Conservation (phyloP, 2,797 vertebrate genomes). For the Oreochromis mossambicus region DNA sequence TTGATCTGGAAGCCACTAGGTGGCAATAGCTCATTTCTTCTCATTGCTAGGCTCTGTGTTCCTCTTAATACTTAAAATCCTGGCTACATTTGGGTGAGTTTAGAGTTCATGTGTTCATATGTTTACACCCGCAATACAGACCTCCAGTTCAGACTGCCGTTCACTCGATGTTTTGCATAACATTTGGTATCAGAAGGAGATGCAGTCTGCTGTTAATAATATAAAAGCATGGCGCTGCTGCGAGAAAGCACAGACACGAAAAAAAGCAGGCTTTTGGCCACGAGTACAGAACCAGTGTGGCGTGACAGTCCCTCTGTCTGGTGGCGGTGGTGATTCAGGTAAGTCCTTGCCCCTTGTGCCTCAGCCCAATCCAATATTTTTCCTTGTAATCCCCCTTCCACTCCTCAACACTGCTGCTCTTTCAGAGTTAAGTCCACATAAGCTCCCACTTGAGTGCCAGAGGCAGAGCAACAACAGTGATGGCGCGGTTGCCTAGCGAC, state of each 20-base stretch:
- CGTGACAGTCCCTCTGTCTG: constrained; percentile 3
- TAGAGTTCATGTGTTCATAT: background rate
- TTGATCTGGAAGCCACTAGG: constrained; percentile 37
- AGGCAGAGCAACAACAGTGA: constrained; percentile 66
- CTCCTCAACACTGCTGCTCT: constrained; percentile 71
- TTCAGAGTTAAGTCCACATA: constrained; percentile 76
- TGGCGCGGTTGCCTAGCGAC: constrained; percentile 77
- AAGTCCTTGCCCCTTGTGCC: constrained; percentile 45
- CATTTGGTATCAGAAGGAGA: background rate
- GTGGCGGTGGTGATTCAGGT: constrained; percentile 31
- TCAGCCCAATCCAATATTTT: constrained; percentile 73
- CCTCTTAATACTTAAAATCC: background rate
- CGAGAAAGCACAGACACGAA: background rate
- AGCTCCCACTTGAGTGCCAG: constrained; percentile 76
- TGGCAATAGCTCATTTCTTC: constrained; percentile 44
- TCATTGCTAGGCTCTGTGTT: background rate
- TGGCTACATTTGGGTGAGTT: background rate
- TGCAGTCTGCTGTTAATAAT: background rate
- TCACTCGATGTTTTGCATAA: background rate
- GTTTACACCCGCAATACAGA: background rate
- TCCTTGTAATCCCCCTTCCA: constrained; percentile 70
- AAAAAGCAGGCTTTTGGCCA: background rate
- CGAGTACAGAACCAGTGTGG: background rate
- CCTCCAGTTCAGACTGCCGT: background rate
- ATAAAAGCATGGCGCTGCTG: background rate